Conservation (phyloP, 2,888 invertebrate species). For the Melanophora roralis region DNA sequence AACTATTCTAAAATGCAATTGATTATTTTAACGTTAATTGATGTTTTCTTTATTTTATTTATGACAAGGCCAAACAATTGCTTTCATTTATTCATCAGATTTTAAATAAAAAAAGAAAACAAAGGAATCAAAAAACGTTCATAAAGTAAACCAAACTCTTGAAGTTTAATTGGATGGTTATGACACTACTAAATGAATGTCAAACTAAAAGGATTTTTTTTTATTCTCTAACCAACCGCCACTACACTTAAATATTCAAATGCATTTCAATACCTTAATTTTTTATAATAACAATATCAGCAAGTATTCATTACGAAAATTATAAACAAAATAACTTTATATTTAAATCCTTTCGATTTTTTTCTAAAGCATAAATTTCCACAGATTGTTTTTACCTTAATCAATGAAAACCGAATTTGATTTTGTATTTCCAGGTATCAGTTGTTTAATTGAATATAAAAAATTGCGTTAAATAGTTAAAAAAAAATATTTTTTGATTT, state of each 20-base stretch:
- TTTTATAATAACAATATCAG: neutral
- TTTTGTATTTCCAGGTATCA: conserved; percentile 35
- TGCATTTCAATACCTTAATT: neutral
- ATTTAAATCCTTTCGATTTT: conserved; percentile 27
- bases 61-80: conserved; percentile 38
- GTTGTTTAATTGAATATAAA: conserved; percentile 30
- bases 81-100: conserved; percentile 23
- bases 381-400: conserved; percentile 2
- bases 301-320: no score
- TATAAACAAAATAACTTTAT: no score
- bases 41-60: conserved; percentile 39
- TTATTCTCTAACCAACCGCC: neutral
- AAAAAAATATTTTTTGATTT: conserved; percentile 9
- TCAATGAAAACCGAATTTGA: neutral
- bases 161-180: conserved; percentile 49
- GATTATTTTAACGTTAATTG: conserved; percentile 46
- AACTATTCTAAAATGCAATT: neutral
- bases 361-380: conserved; percentile 32
- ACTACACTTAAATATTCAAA: neutral
- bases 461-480: conserved; percentile 17
- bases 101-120: neutral
- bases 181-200: conserved; percentile 29
- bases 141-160: conserved; percentile 1
- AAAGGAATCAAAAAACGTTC: neutral
- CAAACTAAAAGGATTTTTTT: conserved; percentile 28